Conservation (phyloP, 2,113 vertebrate genomes). For the Synchiropus splendidus region DNA sequence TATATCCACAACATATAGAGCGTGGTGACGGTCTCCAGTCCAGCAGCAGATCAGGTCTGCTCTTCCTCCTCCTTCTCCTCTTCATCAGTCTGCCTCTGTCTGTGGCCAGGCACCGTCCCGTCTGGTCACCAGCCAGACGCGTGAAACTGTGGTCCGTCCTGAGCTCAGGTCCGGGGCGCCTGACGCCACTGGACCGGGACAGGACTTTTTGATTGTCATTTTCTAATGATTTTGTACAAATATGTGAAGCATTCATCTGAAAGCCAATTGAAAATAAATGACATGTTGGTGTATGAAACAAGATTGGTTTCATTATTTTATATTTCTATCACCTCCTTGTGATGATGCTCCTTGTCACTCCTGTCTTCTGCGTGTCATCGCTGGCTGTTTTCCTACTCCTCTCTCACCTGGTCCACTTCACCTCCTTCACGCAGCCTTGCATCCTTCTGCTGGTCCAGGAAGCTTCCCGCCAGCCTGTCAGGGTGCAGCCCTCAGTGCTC, state of each 20-base stretch:
- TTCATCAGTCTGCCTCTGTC: slow-evolving; percentile 30
- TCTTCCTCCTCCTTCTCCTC: slow-evolving; percentile 4
- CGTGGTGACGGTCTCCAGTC: slow-evolving; percentile 1
- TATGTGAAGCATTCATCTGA: slow-evolving; percentile 58
- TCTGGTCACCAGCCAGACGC: neutral
- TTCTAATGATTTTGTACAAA: slow-evolving; percentile 68
- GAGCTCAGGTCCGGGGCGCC: slow-evolving; percentile 27
- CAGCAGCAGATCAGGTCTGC: neutral
- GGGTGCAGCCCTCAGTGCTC: no score
- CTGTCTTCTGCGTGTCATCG: no score
- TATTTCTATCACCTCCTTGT: no score
- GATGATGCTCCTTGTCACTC: no score
- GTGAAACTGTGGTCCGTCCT: slow-evolving; percentile 1
- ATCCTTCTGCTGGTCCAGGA: no score
- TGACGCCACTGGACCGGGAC: slow-evolving; percentile 17
- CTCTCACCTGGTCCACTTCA: no score
- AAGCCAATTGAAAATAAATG: slow-evolving; percentile 57
- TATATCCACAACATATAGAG: slow-evolving; percentile 20
- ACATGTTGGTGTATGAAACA: slow-evolving; percentile 47
- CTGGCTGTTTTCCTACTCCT: no score
- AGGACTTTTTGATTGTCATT: slow-evolving; percentile 39
- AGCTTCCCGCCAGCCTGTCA: no score
- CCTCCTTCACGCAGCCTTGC: no score
- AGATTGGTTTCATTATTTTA: no score
- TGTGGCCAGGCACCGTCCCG: slow-evolving; percentile 18